Evolutionary conservation across 2,888 invertebrate genomes (phyloP).

Genomic region (Agrochola macilenta): DNA sequence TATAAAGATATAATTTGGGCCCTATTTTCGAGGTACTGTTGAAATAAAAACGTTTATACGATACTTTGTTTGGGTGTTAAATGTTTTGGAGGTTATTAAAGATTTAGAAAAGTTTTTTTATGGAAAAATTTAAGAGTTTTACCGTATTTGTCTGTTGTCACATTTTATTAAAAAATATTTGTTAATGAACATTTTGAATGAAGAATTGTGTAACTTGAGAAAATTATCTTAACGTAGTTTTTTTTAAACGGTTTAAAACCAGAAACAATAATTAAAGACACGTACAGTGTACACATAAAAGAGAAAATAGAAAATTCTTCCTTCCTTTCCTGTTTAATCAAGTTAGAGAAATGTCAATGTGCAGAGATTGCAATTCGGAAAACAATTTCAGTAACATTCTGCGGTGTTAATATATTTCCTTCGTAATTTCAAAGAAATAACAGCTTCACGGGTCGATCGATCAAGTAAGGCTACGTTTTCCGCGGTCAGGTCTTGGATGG

Average conservation of each 20-base stretch:
- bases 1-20: constrained; percentile 70
- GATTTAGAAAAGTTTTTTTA: constrained; percentile 19
- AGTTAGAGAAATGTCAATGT: neutral
- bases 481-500: too few species aligned
- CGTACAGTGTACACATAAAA: neutral
- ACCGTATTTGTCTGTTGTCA: neutral
- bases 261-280: neutral
- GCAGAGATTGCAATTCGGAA: neutral
- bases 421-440: too few species aligned
- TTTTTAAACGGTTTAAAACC: neutral
- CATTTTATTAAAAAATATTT: neutral
- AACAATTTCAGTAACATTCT: neutral
- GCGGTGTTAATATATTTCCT: neutral
- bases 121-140: neutral
- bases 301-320: neutral
- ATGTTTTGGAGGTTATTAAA: constrained; percentile 30
- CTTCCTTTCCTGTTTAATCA: neutral
- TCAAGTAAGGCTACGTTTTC: too few species aligned
- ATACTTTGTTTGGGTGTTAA: constrained; percentile 37
- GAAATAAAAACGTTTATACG: constrained; percentile 58
- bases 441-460: too few species aligned
- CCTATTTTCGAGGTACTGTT: constrained; percentile 62
- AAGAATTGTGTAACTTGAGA: too few species aligned
- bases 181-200: neutral
- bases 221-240: neutral